These are phyloP conservation scores for Climacteris rufus DNA, from an alignment of 2,113 vertebrate genomes.

Conservation along the genomic window DNA sequence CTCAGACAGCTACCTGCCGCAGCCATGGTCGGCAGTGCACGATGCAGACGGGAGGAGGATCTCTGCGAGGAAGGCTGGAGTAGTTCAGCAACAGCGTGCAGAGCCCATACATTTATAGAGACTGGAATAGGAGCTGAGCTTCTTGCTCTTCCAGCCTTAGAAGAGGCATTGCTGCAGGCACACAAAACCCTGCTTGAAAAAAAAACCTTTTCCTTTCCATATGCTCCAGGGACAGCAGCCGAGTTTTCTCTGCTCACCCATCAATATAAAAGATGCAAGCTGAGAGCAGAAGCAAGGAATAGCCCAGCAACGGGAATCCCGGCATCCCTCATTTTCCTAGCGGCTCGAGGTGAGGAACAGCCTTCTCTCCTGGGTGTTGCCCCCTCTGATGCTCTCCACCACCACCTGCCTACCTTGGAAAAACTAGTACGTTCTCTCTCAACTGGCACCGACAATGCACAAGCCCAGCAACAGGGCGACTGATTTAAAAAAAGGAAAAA, in stretches of 20 bases:
- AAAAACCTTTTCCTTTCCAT: neutral
- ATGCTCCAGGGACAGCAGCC: neutral
- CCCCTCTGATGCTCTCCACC: neutral
- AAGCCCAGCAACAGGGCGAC: neutral
- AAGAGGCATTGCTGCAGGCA: neutral
- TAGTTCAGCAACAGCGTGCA: neutral
- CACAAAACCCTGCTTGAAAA: neutral
- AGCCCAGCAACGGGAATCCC: constrained; percentile 40
- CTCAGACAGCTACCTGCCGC: constrained; percentile 37
- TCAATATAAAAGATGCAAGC: neutral
- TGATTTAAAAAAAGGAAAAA: neutral
- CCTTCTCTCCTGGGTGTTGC: constrained; percentile 1
- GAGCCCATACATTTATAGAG: neutral
- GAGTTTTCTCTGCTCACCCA: neutral
- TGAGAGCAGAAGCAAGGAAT: neutral
- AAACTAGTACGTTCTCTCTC: neutral
- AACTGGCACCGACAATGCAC: neutral
- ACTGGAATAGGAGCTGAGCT: neutral
- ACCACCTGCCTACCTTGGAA: neutral
- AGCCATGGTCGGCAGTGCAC: neutral
- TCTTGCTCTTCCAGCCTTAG: neutral
- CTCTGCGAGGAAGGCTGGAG: neutral
- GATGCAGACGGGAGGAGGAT: neutral
- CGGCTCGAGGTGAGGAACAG: neutral
- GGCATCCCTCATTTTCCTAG: neutral